Conservation (phyloP, 2,797 vertebrate species). For the Oryzias sinensis region DNA sequence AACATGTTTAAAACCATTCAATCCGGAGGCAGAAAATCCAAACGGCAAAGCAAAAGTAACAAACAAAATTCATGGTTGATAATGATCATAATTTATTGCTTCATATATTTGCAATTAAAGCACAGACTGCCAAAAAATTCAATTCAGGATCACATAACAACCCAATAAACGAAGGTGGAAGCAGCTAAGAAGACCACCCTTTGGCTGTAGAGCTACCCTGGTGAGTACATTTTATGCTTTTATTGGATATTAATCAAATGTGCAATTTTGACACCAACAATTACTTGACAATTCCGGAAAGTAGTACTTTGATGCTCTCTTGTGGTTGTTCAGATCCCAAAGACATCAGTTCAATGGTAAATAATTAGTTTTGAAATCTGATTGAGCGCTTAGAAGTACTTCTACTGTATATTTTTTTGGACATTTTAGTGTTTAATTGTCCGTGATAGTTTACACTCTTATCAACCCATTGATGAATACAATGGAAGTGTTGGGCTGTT, state of each 20-base stretch:
- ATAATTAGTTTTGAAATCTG: too few relatives aligned
- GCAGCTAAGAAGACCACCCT: constrained; percentile 41
- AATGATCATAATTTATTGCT: constrained; percentile 80
- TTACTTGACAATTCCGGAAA: background rate
- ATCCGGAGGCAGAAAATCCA: too few relatives aligned
- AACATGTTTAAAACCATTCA: too few relatives aligned
- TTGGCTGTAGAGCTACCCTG: constrained; percentile 22
- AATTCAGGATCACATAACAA: constrained; percentile 45
- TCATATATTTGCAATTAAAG: constrained; percentile 75
- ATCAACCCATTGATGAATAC: too few relatives aligned
- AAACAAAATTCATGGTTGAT: constrained; percentile 53
- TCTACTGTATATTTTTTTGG: too few relatives aligned
- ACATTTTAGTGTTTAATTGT: too few relatives aligned
- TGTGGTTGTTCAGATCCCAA: too few relatives aligned
- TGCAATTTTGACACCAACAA: background rate
- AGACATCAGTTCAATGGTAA: too few relatives aligned
- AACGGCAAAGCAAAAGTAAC: background rate
- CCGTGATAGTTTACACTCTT: too few relatives aligned
- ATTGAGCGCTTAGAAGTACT: too few relatives aligned
- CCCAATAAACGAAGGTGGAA: constrained; percentile 27
- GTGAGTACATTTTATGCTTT: constrained; percentile 13
- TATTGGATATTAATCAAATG: background rate
- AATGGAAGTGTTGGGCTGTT: too few relatives aligned
- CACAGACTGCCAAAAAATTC: constrained; percentile 61
- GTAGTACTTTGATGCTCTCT: too few relatives aligned